Conservation (phyloP, 2,797 vertebrate species). For the Hydrolagus colliei region DNA sequence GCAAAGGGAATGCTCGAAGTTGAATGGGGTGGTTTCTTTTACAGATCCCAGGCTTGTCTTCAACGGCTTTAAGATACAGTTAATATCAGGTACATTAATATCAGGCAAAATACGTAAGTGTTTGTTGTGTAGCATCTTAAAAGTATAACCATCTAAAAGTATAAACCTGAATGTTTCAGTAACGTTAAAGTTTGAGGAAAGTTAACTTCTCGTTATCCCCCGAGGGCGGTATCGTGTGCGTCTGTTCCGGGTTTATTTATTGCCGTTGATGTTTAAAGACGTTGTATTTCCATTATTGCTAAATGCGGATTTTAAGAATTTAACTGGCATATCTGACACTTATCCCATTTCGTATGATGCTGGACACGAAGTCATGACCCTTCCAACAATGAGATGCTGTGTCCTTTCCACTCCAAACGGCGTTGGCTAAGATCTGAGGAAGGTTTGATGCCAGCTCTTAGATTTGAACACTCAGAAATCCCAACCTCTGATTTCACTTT, state of each 20-base stretch:
- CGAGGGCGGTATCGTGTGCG: neutral
- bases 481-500: too few relatives aligned
- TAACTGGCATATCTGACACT: too few relatives aligned
- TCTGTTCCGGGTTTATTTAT: neutral
- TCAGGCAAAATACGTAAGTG: neutral
- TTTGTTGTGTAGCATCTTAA: neutral
- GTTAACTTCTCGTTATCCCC: neutral
- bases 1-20: constrained; percentile 57
- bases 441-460: too few relatives aligned
- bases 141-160: neutral
- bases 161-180: neutral
- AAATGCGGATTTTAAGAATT: neutral
- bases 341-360: too few relatives aligned
- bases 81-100: constrained; percentile 67
- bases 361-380: too few relatives aligned
- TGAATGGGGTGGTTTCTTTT: constrained; percentile 56
- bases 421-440: too few relatives aligned
- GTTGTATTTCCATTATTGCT: neutral
- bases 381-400: too few relatives aligned
- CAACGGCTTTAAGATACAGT: constrained; percentile 82
- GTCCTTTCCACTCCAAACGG: too few relatives aligned
- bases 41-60: constrained; percentile 77
- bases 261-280: neutral
- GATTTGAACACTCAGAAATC: too few relatives aligned
- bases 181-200: constrained; percentile 14